Evolutionary conservation across 1,140 invertebrate genomes (phyloP), one percentile per base, ranked within the genome.

Genomic region (Ptiloglossa arizonensis): DNA sequence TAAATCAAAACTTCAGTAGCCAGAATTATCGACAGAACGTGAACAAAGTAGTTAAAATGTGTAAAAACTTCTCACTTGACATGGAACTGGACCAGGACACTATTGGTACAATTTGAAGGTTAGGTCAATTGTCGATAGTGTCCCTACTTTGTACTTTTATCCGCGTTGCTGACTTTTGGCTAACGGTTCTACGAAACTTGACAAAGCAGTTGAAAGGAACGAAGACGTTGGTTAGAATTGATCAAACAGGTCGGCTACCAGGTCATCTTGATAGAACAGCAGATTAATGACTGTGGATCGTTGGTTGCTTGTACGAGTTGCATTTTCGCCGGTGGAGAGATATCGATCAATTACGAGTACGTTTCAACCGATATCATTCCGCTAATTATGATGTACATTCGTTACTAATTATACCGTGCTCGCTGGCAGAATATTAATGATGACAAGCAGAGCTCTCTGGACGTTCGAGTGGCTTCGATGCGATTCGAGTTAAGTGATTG

Each of bases 281-380:
- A 57, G 62, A 74, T 74, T 74, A 74, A 74, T 74, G 72, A 74
- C 62, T 56, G 1, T 17, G 62, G 44, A 27, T 46, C 41, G 62
- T 8, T 24, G 72, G 52, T 44, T 35, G 72, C 50, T 67, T 67
- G 72, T 74, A 74, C 62, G 50, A 41, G 38, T 48, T 46, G 63
- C 54, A 63, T 67, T 75, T 75, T 75, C 72, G 44, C 50, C 63
- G 22, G 24, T 27, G n/a, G 22, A 48, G 52, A 68, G 64, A 50
- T 68, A 75, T 75, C 73, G 72, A 75, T 74, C 72, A 67, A 74
- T 75, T 68, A 38, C 52, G 41, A 68, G 63, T 48, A 57, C 22
- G 50, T 57, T 75, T 68, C 52, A 59, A 44, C 29, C 63, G 38
- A 63, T 75, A 48, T 75, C 63, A 38, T 59, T 68, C 54, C 72